phyloP scores from a whole-genome alignment of 2,797 vertebrate species.

The Distichodus sexfasciatus region DNA sequence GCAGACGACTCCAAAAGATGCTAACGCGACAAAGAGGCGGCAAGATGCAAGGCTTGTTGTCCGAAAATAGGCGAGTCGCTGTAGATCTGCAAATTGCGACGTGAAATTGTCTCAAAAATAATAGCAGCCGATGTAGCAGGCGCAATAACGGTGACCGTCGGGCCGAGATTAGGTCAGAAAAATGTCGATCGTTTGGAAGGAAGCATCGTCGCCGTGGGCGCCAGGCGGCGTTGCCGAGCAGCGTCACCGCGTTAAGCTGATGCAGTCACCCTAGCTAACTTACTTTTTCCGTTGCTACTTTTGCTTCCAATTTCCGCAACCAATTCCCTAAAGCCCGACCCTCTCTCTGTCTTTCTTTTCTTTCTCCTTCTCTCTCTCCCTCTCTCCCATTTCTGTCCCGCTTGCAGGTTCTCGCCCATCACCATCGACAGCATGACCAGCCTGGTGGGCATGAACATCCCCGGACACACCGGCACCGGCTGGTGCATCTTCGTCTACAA shows the following conservation, averaged over 20 bases:
- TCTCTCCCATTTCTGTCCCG: conserved; percentile 39
- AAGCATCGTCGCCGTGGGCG: too few relatives aligned
- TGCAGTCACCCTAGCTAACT: conserved; percentile 13
- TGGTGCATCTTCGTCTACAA: conserved; percentile 99
- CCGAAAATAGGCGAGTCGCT: too few relatives aligned
- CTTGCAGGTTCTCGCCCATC: conserved; percentile 96
- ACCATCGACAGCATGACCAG: conserved; percentile 99
- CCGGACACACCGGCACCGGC: conserved; percentile 97
- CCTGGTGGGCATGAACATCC: conserved; percentile 99
- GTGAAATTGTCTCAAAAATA: too few relatives aligned
- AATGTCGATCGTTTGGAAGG: too few relatives aligned
- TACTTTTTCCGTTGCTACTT: conserved; percentile 7
- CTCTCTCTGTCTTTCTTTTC: conserved; percentile 1
- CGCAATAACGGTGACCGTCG: too few relatives aligned
- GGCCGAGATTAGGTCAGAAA: too few relatives aligned
- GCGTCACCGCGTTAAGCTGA: not conserved
- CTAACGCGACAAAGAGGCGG: too few relatives aligned
- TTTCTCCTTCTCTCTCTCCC: conserved; percentile 7
- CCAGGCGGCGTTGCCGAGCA: too few relatives aligned
- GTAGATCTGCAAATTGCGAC: too few relatives aligned
- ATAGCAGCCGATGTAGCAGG: too few relatives aligned
- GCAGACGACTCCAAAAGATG: too few relatives aligned
- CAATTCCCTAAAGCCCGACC: conserved; percentile 28
- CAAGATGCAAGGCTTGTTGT: too few relatives aligned
- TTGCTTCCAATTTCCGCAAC: conserved; percentile 3